Percentiles rank a stretch among this genome's conserved stretches.
These are phyloP conservation scores for Notothenia rossii DNA, from an alignment of 2,113 vertebrate genomes.

Conservation along the genomic window DNA sequence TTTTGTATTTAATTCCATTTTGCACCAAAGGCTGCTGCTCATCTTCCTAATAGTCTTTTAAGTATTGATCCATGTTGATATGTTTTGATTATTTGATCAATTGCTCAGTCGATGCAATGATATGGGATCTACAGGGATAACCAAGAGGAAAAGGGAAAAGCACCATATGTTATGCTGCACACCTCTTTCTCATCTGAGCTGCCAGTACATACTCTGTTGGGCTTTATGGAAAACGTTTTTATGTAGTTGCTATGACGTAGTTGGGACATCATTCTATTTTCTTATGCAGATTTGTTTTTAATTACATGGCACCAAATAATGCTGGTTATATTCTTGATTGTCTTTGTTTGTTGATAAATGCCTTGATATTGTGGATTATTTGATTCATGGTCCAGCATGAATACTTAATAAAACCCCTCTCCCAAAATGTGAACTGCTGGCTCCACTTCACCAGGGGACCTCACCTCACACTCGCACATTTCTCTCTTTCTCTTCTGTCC, in stretches of 20 bases:
- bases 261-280: too few species aligned
- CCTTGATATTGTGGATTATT: too few species aligned
- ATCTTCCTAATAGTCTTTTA: conserved; percentile 26
- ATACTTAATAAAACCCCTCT: not conserved
- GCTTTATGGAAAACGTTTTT: too few species aligned
- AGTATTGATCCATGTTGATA: conserved; percentile 21
- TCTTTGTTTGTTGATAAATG: too few species aligned
- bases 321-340: too few species aligned
- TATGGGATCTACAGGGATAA: not conserved
- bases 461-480: conserved; percentile 44
- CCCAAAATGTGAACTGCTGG: conserved; percentile 9
- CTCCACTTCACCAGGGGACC: conserved; percentile 9
- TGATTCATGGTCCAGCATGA: too few species aligned
- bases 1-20: conserved; percentile 21
- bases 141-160: not conserved
- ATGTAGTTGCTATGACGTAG: too few species aligned
- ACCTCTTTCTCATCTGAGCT: too few species aligned
- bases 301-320: too few species aligned
- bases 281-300: too few species aligned
- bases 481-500: conserved; percentile 54
- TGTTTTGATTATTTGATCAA: not conserved
- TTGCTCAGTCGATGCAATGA: not conserved
- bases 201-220: too few species aligned
- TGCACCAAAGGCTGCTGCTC: conserved; percentile 2
- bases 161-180: not conserved